phyloP scores from a whole-genome alignment of 2,888 invertebrate species.

The Mythimna pallens region DNA sequence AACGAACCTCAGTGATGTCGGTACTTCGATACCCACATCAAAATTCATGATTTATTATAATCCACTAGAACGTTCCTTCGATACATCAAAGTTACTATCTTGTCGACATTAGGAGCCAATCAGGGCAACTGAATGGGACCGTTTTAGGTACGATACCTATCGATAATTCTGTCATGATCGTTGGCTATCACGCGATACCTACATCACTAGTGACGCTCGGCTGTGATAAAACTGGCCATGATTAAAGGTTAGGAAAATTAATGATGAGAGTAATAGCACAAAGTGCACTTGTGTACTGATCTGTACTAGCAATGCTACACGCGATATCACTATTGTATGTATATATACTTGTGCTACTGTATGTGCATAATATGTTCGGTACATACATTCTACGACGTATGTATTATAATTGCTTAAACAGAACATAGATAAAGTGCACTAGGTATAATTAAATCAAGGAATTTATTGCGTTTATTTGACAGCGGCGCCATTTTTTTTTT shows the following conservation, averaged over 20 bases:
- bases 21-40: constrained; percentile 34
- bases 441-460: constrained; percentile 24
- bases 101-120: constrained; percentile 75
- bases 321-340: constrained; percentile 25
- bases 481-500: constrained; percentile 7
- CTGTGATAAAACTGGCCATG: constrained; percentile 65
- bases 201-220: constrained; percentile 75
- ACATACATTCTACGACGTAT: constrained; percentile 19
- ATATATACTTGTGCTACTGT: background rate
- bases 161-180: constrained; percentile 78
- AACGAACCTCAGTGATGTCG: constrained; percentile 13
- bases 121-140: constrained; percentile 67
- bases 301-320: constrained; percentile 36
- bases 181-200: constrained; percentile 76
- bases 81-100: constrained; percentile 71
- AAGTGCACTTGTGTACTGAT: constrained; percentile 42
- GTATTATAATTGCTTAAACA: constrained; percentile 22
- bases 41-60: constrained; percentile 57
- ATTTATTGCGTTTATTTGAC: constrained; percentile 17
- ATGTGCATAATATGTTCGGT: background rate
- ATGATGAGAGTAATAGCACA: constrained; percentile 54
- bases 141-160: constrained; percentile 75
- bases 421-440: constrained; percentile 26
- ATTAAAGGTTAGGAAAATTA: constrained; percentile 65
- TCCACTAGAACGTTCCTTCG: constrained; percentile 48